A percentile compares a stretch with the other conserved stretches of the same genome.
phyloP scores from a whole-genome alignment of 2,797 vertebrate species.

The Eulemur albifrons region DNA sequence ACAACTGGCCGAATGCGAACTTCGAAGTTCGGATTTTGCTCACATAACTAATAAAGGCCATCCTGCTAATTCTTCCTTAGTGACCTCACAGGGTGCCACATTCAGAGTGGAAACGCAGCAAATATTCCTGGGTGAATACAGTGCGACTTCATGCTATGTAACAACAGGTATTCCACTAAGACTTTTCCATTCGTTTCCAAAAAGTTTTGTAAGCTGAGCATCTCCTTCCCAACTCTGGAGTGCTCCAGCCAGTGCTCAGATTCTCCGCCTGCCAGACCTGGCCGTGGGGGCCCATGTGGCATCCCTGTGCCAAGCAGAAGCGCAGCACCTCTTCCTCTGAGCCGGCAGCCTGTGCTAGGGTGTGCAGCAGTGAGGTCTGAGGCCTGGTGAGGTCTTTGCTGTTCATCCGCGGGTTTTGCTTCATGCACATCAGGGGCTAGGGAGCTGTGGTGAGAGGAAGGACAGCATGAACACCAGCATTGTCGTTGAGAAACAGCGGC shows the following conservation, averaged over 20 bases:
- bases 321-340: accelerated
- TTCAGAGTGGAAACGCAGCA: neutral
- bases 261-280: neutral
- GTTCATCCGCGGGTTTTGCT: no score
- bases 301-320: neutral
- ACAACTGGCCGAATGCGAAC: neutral
- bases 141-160: neutral
- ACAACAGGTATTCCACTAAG: neutral
- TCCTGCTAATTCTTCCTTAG: neutral
- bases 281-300: neutral
- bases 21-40: neutral
- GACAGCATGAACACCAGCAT: accelerated
- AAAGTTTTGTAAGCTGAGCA: neutral
- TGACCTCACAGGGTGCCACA: no score
- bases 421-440: neutral
- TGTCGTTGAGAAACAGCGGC: neutral
- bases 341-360: accelerated
- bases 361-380: accelerated
- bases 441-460: neutral
- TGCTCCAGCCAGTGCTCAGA: neutral
- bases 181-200: neutral
- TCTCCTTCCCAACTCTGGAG: neutral
- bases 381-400: neutral
- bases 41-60: neutral
- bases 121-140: neutral